Conservation (phyloP, 2,888 invertebrate genomes). For the Drosophila engyochracea region DNA sequence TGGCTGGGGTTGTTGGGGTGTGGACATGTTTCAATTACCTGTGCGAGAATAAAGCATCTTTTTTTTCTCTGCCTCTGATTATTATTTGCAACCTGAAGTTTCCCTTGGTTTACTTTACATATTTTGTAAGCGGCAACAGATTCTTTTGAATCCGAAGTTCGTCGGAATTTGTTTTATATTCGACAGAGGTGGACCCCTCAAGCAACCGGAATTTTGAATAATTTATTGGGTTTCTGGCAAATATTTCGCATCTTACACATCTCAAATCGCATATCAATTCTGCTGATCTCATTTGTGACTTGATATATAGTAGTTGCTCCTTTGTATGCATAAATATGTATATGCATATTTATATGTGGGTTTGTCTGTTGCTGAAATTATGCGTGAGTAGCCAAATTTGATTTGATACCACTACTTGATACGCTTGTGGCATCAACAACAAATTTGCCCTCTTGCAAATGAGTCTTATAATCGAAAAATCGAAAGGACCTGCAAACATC, state of each 20-base stretch:
- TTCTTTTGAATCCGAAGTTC: slow-evolving; percentile 20
- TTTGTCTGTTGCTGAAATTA: slow-evolving; percentile 44
- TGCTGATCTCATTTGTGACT: slow-evolving; percentile 35
- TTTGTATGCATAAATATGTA: neutral
- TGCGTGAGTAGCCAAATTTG: slow-evolving; percentile 44
- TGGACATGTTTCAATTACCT: slow-evolving; percentile 46
- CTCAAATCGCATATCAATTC: slow-evolving; percentile 25
- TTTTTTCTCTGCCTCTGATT: neutral
- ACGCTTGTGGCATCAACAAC: slow-evolving; percentile 22
- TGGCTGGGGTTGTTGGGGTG: neutral
- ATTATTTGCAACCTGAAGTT: slow-evolving; percentile 15
- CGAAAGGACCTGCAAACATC: neutral
- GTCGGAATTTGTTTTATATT: neutral
- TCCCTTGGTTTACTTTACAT: slow-evolving; percentile 32
- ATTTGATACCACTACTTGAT: slow-evolving; percentile 34
- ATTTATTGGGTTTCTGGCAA: slow-evolving; percentile 52
- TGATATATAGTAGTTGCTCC: neutral
- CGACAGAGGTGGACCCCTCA: slow-evolving; percentile 7
- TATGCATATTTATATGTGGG: slow-evolving; percentile 12
- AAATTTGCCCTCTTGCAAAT: slow-evolving; percentile 12
- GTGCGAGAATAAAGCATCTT: neutral
- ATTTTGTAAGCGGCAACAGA: slow-evolving; percentile 16
- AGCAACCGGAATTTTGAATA: slow-evolving; percentile 56
- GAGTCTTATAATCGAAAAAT: slow-evolving; percentile 3
- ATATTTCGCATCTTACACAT: slow-evolving; percentile 45